Base-by-base conservation (phyloP, 2,888 invertebrate species). In the Quadroppia sp. region DNA sequence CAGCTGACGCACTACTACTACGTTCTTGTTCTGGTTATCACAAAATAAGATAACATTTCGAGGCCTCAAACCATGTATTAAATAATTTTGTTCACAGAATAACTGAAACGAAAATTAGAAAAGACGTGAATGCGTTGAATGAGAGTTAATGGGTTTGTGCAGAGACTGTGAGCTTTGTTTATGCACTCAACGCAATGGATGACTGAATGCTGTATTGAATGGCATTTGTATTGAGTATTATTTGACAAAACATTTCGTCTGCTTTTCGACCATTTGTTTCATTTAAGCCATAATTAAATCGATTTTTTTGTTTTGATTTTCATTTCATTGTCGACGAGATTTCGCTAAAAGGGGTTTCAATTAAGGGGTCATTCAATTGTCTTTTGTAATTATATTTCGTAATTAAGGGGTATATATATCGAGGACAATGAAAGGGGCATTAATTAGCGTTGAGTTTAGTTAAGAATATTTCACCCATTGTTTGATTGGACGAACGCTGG, bases 401-500 rank as follows among this genome's bases (percentile, higher is more conserved):
- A n/a, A n/a, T n/a, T n/a, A n/a, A n/a, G n/a, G n/a, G n/a, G n/a
- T n/a, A n/a, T n/a, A n/a, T n/a, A n/a, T n/a, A n/a, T n/a, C n/a
- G n/a, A n/a, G n/a, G n/a, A n/a, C n/a, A n/a, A n/a, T n/a, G n/a
- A n/a, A n/a, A n/a, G n/a, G n/a, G n/a, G n/a, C n/a, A n/a, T n/a
- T n/a, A n/a, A n/a, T n/a, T n/a, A n/a, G n/a, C n/a, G n/a, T n/a
- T n/a, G n/a, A n/a, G n/a, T n/a, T n/a, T n/a, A n/a, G n/a, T n/a
- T n/a, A n/a, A n/a, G 15, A 50, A 36, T 36, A 36, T 7, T 36
- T 7, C 11, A 36, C 11, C 36, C 36, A 36, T 36, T 36, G 36
- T 36, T 17, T 64, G 32, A 64, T 64, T 28, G 45, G 23, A 23
- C 48, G 53, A 73, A 73, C 73, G 50, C 73, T 73, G 73, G 73